Conservation (phyloP, 2,888 invertebrate genomes). For the Reticulitermes lucifugus region DNA sequence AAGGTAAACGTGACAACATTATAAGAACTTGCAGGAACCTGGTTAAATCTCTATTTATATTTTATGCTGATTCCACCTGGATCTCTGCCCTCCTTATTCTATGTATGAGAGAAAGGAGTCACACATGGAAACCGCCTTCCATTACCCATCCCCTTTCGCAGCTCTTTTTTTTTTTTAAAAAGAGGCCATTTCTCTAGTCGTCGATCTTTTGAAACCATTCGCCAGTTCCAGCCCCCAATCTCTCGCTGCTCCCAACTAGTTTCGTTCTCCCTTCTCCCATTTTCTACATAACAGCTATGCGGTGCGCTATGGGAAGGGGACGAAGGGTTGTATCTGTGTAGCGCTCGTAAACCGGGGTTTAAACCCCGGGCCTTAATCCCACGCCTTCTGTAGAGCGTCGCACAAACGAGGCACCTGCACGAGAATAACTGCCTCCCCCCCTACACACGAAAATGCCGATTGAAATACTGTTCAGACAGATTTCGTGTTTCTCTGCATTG, state of each 20-base stretch:
- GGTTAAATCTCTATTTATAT: constrained; percentile 20
- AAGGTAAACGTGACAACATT: background rate
- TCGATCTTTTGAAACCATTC: constrained; percentile 33
- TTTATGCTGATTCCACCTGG: constrained; percentile 27
- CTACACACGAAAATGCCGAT: constrained; percentile 4
- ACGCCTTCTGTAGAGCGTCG: background rate
- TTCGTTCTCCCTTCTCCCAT: background rate
- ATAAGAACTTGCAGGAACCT: background rate
- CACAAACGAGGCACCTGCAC: background rate
- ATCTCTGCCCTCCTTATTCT: background rate
- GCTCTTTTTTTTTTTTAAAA: background rate
- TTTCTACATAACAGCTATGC: constrained; percentile 14
- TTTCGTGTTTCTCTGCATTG: background rate
- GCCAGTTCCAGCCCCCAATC: constrained; percentile 24
- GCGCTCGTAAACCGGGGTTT: constrained; percentile 41
- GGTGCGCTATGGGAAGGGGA: background rate
- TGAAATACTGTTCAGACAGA: background rate
- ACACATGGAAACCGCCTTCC: background rate
- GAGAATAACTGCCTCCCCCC: background rate
- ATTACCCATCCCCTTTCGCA: background rate
- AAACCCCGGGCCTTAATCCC: constrained; percentile 40
- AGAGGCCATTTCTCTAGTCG: constrained; percentile 22
- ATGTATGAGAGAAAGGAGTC: background rate
- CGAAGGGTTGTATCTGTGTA: constrained; percentile 12
- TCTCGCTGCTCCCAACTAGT: background rate